phyloP scores from a whole-genome alignment of 2,113 vertebrate species.

The Tenebrosternarchus preto region DNA sequence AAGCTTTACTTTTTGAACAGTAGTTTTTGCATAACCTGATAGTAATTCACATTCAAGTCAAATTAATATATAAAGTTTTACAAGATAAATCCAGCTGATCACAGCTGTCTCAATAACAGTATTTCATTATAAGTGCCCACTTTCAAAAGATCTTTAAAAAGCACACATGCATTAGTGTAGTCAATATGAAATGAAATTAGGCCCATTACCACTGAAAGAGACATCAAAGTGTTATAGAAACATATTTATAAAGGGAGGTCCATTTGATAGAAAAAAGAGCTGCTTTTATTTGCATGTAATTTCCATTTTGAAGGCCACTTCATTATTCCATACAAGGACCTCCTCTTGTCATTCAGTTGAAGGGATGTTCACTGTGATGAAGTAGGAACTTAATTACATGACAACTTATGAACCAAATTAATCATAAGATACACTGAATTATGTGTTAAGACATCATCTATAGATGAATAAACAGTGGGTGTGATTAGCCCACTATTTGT shows the following conservation, averaged over 20 bases:
- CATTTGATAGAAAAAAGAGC: conserved; percentile 14
- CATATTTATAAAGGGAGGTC: background rate
- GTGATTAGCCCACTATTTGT: conserved; percentile 49
- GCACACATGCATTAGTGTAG: background rate
- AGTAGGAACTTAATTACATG: conserved; percentile 66
- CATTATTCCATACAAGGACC: conserved; percentile 50
- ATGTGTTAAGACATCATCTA: conserved; percentile 51
- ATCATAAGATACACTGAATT: conserved; percentile 63
- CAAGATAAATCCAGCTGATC: background rate
- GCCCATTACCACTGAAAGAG: conserved; percentile 13
- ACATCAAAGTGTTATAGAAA: conserved; percentile 29
- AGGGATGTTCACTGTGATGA: conserved; percentile 60
- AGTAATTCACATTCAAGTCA: background rate
- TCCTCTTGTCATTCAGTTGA: conserved; percentile 62
- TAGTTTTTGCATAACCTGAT: background rate
- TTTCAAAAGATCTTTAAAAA: conserved; percentile 17
- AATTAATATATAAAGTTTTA: conserved; percentile 5
- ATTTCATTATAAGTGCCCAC: background rate
- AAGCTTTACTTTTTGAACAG: background rate
- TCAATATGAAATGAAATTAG: conserved; percentile 1
- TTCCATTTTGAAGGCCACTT: conserved; percentile 49
- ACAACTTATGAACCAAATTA: conserved; percentile 63
- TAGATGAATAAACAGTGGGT: conserved; percentile 62
- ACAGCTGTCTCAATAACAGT: background rate
- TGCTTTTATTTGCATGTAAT: conserved; percentile 45